These are phyloP conservation scores for Diloba caeruleocephala DNA, from an alignment of 2,888 invertebrate genomes.

Conservation along the genomic window DNA sequence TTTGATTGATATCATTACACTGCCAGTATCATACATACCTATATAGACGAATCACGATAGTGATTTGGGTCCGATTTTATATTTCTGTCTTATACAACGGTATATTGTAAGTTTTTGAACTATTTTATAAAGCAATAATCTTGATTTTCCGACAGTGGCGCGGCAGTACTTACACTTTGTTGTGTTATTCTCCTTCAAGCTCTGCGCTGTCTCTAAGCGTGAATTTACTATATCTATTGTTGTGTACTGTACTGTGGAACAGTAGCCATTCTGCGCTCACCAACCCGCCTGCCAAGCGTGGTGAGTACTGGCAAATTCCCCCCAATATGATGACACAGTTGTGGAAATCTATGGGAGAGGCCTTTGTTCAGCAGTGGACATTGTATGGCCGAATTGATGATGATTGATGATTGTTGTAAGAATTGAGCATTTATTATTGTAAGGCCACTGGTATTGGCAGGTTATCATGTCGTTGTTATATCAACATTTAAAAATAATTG, in stretches of 20 bases:
- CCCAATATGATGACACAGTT: no score
- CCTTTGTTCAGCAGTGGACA: no score
- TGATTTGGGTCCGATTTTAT: conserved; percentile 86
- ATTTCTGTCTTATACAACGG: conserved; percentile 85
- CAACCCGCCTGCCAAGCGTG: no score
- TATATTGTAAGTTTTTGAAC: conserved; percentile 85
- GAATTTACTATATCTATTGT: conserved; percentile 43
- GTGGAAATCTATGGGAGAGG: no score
- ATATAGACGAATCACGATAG: conserved; percentile 84
- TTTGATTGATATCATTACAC: conserved; percentile 83
- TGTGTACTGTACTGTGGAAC: no score
- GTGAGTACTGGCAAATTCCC: no score
- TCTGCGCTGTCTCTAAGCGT: conserved; percentile 71
- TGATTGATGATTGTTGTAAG: no score
- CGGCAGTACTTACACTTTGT: conserved; percentile 55
- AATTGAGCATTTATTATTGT: conserved; percentile 37
- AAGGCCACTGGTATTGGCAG: conserved; percentile 21
- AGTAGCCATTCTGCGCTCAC: no score
- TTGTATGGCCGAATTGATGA: no score
- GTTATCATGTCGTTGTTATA: conserved; percentile 24
- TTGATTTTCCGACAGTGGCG: conserved; percentile 56
- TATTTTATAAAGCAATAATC: conserved; percentile 76
- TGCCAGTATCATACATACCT: conserved; percentile 87
- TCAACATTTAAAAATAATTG: conserved; percentile 14
- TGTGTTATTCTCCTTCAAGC: conserved; percentile 63